These are phyloP conservation scores for Stenotaenia linearis DNA, from an alignment of 2,888 invertebrate species.

Conservation along the genomic window DNA sequence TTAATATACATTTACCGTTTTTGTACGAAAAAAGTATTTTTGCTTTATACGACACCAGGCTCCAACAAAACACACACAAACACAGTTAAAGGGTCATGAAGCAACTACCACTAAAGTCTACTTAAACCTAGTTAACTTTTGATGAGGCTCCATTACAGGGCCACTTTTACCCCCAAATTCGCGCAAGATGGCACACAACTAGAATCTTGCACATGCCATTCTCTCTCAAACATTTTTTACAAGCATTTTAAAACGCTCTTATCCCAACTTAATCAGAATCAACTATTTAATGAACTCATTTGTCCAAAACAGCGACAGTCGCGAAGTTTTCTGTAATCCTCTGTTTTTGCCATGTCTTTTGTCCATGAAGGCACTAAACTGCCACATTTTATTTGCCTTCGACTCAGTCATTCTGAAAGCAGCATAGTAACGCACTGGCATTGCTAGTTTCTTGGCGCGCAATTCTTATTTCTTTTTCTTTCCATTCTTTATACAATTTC, in stretches of 20 bases:
- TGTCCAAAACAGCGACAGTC: not conserved
- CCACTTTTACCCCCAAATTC: slow-evolving; percentile 15
- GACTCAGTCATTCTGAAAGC: not conserved
- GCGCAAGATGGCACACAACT: slow-evolving; percentile 15
- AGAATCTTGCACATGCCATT: not conserved
- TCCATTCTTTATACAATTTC: not conserved
- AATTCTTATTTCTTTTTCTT: slow-evolving; percentile 1
- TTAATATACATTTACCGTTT: not conserved
- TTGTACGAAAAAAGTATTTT: not conserved
- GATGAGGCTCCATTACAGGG: slow-evolving; percentile 17
- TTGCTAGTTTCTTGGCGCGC: not conserved
- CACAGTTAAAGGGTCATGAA: slow-evolving; percentile 15
- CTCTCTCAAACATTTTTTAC: not conserved
- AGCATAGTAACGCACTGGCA: not conserved
- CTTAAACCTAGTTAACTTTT: slow-evolving; percentile 19
- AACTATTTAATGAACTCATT: slow-evolving; percentile 3
- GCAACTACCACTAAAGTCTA: slow-evolving; percentile 14
- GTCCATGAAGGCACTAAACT: not conserved
- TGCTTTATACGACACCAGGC: slow-evolving; percentile 10
- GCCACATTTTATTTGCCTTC: not conserved
- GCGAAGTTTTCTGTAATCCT: not conserved
- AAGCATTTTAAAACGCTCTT: not conserved
- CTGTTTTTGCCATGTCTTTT: not conserved
- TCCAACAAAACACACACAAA: slow-evolving; percentile 15
- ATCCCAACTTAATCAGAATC: not conserved